Base-by-base conservation (phyloP, 2,797 vertebrate genomes). In the Rhinichthys osculus region DNA sequence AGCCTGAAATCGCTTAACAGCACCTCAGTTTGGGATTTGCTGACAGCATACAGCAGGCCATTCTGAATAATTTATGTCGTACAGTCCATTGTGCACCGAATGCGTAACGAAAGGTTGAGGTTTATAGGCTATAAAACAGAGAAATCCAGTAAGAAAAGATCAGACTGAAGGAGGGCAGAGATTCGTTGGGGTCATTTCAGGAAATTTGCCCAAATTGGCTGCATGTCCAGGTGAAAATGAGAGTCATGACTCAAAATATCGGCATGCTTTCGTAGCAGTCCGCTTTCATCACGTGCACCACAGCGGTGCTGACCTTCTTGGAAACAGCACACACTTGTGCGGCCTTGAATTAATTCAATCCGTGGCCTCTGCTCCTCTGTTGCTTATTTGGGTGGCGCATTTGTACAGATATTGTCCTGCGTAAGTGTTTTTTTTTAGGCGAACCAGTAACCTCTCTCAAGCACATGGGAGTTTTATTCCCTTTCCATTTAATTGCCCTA, bases 11-110 rank as follows among this genome's bases (percentile, higher is more conserved):
- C 44, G 69, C 76, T 85, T 85, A 85, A 79, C 66, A 17, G 74
- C 57, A 80, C 70, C 70, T 87, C 71, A 84, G 77, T 81, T 84
- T 67, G 62, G 70, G 82, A 87, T 81, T 85, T 76, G 70, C 70
- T 83, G 76, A 74, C 81, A 86, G 81, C 52, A 57, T 83, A 81
- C 57, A 52, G 77, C 71, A 62, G 70, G 62, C 71, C 81, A 66
- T 82, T 83, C 76, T 84, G 81, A 83, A 85, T 87, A 87, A 89
- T 89, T 83, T 83, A 87, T 85, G 67, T 83, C 50, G 67, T 79
- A 47, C 47, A 77, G 82, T 81, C 71, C 82, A 81, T 87, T 81
- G 86, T 87, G 86, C 78, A 73, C 27, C 30, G 82, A 87, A 87
- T 81, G 72, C 78, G 50, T 76, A 81, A 84, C 38, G 70, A 70